Evolutionary conservation across 2,797 vertebrate genomes (phyloP).

Genomic region (Syngnathus acus): DNA sequence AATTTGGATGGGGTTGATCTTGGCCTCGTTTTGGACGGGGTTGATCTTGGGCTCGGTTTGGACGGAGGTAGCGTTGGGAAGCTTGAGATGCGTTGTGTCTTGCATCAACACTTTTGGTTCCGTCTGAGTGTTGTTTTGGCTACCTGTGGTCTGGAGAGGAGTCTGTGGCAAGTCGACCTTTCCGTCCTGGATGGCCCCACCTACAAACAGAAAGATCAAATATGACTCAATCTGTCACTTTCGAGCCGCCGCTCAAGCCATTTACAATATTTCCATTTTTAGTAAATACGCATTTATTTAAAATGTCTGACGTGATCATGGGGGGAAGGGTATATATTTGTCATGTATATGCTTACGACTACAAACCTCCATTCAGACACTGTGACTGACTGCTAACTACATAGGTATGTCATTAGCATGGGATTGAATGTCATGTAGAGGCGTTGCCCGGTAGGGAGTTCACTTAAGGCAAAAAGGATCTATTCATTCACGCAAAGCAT

Average conservation of each 20-base stretch:
- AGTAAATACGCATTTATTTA: no score
- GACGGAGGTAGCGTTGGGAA: rapidly evolving
- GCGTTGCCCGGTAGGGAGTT: not conserved
- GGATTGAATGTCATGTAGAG: not conserved
- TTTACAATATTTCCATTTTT: no score
- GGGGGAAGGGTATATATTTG: no score
- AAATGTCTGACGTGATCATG: no score
- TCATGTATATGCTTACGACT: no score
- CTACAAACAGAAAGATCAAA: not conserved
- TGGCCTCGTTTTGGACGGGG: no score
- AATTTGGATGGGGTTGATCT: not conserved
- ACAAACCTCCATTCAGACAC: not conserved
- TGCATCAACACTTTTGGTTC: not conserved
- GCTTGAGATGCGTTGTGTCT: rapidly evolving
- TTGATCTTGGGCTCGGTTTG: not conserved
- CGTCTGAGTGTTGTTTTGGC: not conserved
- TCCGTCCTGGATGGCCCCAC: not conserved
- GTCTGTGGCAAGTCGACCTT: not conserved
- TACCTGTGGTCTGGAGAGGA: no score
- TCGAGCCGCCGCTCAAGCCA: not conserved
- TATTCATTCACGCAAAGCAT: conserved; percentile 3
- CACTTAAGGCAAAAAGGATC: conserved; percentile 2
- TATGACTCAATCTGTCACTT: not conserved
- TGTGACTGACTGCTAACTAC: not conserved
- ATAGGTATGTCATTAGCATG: not conserved